These are phyloP conservation scores for Lordiphosa mommai DNA, from an alignment of 1,140 invertebrate genomes.

Conservation along the genomic window DNA sequence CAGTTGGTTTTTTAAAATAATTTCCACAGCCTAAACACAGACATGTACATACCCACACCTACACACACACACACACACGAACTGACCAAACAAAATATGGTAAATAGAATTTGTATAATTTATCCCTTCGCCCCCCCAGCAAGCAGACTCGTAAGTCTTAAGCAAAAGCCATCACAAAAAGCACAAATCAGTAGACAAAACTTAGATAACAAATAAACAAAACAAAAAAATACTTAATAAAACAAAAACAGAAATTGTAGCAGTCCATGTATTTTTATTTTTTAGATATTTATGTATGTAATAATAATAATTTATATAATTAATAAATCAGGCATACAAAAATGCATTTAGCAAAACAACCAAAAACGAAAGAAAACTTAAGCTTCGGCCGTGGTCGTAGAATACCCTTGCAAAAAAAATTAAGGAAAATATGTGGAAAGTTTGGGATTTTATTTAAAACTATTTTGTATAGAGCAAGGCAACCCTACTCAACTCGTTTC, in stretches of 20 bases:
- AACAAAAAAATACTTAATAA: slow-evolving; percentile 5
- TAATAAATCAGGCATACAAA: slow-evolving; percentile 61
- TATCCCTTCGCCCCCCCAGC: background rate
- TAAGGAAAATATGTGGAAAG: background rate
- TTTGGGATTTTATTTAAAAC: background rate
- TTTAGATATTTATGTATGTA: slow-evolving; percentile 73
- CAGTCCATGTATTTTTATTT: slow-evolving; percentile 68
- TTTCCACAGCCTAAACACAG: slow-evolving; percentile 12
- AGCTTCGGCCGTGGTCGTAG: slow-evolving; percentile 1
- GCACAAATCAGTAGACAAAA: slow-evolving; percentile 65
- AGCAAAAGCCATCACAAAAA: slow-evolving; percentile 69
- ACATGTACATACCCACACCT: slow-evolving; percentile 60
- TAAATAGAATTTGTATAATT: slow-evolving; percentile 22
- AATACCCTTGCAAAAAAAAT: slow-evolving; percentile 19
- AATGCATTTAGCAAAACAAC: slow-evolving; percentile 62
- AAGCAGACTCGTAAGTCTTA: slow-evolving; percentile 57
- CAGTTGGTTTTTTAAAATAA: slow-evolving; percentile 25
- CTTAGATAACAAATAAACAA: slow-evolving; percentile 9
- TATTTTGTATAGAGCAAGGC: too few relatives aligned
- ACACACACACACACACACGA: slow-evolving; percentile 31
- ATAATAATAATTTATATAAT: slow-evolving; percentile 49
- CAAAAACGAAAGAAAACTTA: slow-evolving; percentile 15
- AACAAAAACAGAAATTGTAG: slow-evolving; percentile 32
- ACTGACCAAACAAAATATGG: slow-evolving; percentile 54
- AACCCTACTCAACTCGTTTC: too few relatives aligned